Evolutionary conservation across 2,888 invertebrate species (phyloP), one percentile per base, ranked within the genome.

Genomic region (Liodrosophila aerea): DNA sequence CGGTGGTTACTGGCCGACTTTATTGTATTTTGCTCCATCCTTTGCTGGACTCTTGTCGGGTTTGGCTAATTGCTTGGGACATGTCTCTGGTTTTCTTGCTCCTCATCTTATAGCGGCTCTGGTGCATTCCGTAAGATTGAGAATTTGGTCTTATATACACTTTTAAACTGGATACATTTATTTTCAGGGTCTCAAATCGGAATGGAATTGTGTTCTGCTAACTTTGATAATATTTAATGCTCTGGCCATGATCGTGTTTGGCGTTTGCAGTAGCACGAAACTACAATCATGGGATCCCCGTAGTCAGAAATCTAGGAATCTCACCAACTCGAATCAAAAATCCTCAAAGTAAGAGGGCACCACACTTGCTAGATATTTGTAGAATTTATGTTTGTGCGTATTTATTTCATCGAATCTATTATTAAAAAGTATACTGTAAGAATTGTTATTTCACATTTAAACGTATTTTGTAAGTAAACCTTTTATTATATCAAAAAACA

Each of bases 11-110:
- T 88, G 90, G 85, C 87, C 90, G 7, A 91, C 90, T 56, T 84
- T 90, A 33, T 83, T 91, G 13, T 91, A 91, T 62, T 76, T 91
- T 49, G 91, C 91, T 1, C 91, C 91, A 1, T 87, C 90, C 1
- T 90, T 87, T 74, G 88, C 91, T 1, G 91, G 91, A 0, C 76
- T 91, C 2, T 70, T 91, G 7, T 90, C 90, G 1, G 91, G 91
- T 1, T 71, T 91, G n/a, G 87, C 90, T 29, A 91, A 91, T 57
- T 88, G 89, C 11, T 73, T 90, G 49, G 90, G 88, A 1, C 89
- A 89, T 12, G 61, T 90, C 1, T 88, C 90, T 33, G 91, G 91
- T 7, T 89, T 91, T 61, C 41, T 90, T 2, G 87, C 90, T 2
- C 91, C 91, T 0, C 64, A 87, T 0, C 67, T 88, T 2, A 88